Base-by-base conservation (phyloP, 1,140 invertebrate species). In the Calliphora vicina region DNA sequence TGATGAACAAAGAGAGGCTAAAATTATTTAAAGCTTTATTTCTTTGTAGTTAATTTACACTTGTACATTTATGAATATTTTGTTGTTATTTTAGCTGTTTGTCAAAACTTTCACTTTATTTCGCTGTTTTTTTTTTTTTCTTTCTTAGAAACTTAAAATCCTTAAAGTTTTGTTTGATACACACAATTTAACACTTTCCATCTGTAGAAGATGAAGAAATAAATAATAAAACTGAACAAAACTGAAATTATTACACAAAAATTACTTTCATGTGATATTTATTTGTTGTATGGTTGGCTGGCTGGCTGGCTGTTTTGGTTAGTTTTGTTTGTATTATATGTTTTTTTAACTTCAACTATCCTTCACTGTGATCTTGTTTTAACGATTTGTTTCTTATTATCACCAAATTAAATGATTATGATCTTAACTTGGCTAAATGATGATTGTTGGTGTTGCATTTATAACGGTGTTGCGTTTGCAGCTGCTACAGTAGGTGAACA, bases 321-420 rank as follows among this genome's bases (percentile, higher is more conserved):
- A n/a, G n/a, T n/a, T 50, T 12, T 17, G 15, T 50, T 13, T n/a
- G 17, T 50, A 50, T 50, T 50, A 13, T 50, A 50, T 50, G 3
- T 50, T 50, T 13, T n/a, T 50, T 1, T 50, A 50, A 50, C 35
- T 35, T 8, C 35, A 6, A 23, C 61, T 67, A 67, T 67, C 61
- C 61, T 57, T 67, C 61, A 67, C n/a, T 78, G n/a, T 78, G 74
- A 78, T 78, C 74, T 78, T 78, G 74, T 78, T 78, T 78, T 45
- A 78, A 45, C 74, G 74, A 78, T 78, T 78, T 78, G 74, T 78
- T 78, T 43, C 74, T 45, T 78, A 78, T 78, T 78, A 78, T 78
- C 74, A 78, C 27, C 15, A 78, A 78, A 78, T 78, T 78, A 78
- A 78, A 78, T 23, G 74, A 45, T 78, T 78, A 78, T 25, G 74